Conservation (phyloP, 2,888 invertebrate species). For the Tetramorium bicarinatum region DNA sequence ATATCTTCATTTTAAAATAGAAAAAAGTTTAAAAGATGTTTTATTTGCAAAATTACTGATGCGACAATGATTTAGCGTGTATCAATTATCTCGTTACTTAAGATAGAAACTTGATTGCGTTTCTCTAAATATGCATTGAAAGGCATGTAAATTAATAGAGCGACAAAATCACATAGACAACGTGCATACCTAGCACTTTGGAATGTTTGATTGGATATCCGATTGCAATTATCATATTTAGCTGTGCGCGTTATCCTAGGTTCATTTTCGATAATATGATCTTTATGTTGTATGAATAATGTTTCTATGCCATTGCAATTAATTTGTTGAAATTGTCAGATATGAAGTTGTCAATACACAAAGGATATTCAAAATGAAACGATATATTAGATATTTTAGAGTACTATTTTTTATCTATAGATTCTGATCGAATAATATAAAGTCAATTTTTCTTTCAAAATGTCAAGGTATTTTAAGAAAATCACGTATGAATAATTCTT, state of each 20-base stretch:
- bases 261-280: not conserved
- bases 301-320: not conserved
- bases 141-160: slow-evolving; percentile 42
- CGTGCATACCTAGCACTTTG: not conserved
- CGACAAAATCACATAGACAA: slow-evolving; percentile 36
- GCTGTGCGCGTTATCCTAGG: slow-evolving; percentile 2
- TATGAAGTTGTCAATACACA: not conserved
- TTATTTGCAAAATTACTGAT: not conserved
- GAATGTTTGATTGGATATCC: slow-evolving; percentile 24
- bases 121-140: slow-evolving; percentile 52
- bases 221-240: slow-evolving; percentile 45
- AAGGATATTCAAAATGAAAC: not conserved
- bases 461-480: not conserved
- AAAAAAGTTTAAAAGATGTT: not conserved
- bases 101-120: slow-evolving; percentile 24
- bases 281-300: not conserved
- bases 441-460: not conserved
- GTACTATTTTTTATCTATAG: not conserved
- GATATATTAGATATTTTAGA: not conserved
- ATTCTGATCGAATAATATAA: not conserved
- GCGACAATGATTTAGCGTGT: slow-evolving; percentile 10
- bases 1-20: not conserved
- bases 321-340: not conserved
- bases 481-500: not conserved
- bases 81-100: slow-evolving; percentile 21